phyloP scores from a whole-genome alignment of 2,888 invertebrate genomes.

The Lamproptera curius region DNA sequence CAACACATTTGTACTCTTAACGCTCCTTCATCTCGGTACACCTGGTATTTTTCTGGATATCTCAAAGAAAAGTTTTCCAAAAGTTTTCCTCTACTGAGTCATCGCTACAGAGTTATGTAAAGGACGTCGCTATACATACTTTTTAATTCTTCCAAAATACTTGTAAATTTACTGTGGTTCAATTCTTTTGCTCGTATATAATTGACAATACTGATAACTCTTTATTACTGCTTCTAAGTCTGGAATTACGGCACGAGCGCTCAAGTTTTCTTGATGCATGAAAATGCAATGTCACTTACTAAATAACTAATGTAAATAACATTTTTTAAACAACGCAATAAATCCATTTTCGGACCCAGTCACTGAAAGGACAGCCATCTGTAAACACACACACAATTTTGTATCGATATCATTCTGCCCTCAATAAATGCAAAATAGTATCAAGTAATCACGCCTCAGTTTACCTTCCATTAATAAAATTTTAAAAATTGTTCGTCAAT shows the following conservation, averaged over 20 bases:
- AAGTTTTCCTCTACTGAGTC: conserved; percentile 21
- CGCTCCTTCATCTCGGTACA: too few relatives aligned
- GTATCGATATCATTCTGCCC: conserved; percentile 18
- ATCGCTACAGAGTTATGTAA: conserved; percentile 22
- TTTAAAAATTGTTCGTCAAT: conserved; percentile 11
- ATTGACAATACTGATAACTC: conserved; percentile 20
- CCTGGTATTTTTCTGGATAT: conserved; percentile 24
- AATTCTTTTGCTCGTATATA: conserved; percentile 20
- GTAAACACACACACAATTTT: conserved; percentile 21
- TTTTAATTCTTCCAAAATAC: conserved; percentile 15
- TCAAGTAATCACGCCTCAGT: conserved; percentile 19
- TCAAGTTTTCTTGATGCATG: conserved; percentile 16
- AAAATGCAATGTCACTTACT: conserved; percentile 20
- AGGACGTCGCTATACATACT: conserved; percentile 18
- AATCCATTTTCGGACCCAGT: conserved; percentile 22
- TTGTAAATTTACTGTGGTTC: conserved; percentile 20
- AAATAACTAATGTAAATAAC: conserved; percentile 18
- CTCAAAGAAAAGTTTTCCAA: conserved; percentile 21
- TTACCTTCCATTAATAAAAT: conserved; percentile 22
- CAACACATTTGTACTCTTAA: too few relatives aligned
- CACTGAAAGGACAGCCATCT: conserved; percentile 23
- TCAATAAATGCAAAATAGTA: conserved; percentile 21
- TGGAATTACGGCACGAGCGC: conserved; percentile 1
- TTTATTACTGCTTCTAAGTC: conserved; percentile 21
- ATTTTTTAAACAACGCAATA: conserved; percentile 21